Base-by-base conservation (phyloP, 2,113 vertebrate genomes). In the Hipposideros armiger region DNA sequence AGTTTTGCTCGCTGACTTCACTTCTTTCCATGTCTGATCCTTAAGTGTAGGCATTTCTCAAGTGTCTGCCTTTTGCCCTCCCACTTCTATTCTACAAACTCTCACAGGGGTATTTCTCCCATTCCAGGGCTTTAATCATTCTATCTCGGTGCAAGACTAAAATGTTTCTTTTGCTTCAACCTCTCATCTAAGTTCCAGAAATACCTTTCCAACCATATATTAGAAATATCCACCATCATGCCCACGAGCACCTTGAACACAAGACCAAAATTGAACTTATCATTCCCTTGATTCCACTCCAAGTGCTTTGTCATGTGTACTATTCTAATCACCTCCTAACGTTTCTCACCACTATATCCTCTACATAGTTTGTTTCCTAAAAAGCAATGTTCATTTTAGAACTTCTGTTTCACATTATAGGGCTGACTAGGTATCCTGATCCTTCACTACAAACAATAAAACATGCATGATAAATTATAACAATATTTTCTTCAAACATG, bases 161-260 rank as follows among this genome's bases (percentile, higher is more conserved):
- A 87, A 22, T 47, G 28, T 3, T 6, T 47, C 30, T 91, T 88
- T 50, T 74, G 28, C 64, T 28, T 89, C 86, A 96, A 58, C 11
- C 36, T 76, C 5, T 91, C 50, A 72, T 66, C 52, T 62, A 22
- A 95, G 93, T 64, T 74, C 60, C 60, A 82, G 54, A 72, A 94
- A 66, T 36, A 67, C 58, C 73, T 60, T 87, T 92, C 69, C 19
- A 72, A 26, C 20, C 73, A 58, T 17, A 5, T 54, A 54, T 67
- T 17, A 42, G 30, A 14, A 28, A 67, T 14, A 7, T 13, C 19
- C 32, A 45, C 40, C n/a, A 32, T 17, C 40, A 69, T 86, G 26
- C 26, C 26, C 73, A 47, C 3, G 0, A 67, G 74, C 11, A 32
- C 11, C 19, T 7, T 10, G 52, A 69, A 64, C 14, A 36, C 30